Percentiles rank a stretch among this genome's conserved stretches.
phyloP scores from a whole-genome alignment of 2,888 invertebrate genomes.

The Drosophila formosana region DNA sequence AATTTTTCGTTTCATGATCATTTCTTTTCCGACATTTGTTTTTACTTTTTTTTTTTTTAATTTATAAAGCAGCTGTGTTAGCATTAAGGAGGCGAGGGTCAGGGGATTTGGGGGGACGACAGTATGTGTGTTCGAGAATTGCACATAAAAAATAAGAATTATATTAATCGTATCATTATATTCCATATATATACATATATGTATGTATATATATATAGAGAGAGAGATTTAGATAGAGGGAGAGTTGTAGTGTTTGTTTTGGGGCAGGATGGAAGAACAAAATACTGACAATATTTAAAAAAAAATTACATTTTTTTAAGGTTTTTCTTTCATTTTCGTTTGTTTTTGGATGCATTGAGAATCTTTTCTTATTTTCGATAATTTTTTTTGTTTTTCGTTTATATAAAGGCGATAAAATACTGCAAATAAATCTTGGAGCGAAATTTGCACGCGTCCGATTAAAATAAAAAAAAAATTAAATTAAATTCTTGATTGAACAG shows the following conservation, averaged over 20 bases:
- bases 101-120: background rate
- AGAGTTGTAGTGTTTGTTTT: background rate
- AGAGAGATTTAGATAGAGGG: background rate
- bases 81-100: background rate
- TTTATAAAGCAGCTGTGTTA: slow-evolving; percentile 10
- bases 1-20: slow-evolving; percentile 9
- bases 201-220: slow-evolving; percentile 5
- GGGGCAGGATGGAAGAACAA: slow-evolving; percentile 13
- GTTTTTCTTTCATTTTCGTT: slow-evolving; percentile 2
- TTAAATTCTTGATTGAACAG: background rate
- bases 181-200: slow-evolving; percentile 4
- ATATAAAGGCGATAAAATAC: slow-evolving; percentile 9
- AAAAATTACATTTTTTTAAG: slow-evolving; percentile 28
- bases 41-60: slow-evolving; percentile 5
- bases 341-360: slow-evolving; percentile 18
- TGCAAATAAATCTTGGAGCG: slow-evolving; percentile 9
- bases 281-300: slow-evolving; percentile 44
- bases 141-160: slow-evolving; percentile 38
- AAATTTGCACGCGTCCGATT: slow-evolving; percentile 1
- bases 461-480: background rate
- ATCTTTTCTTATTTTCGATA: background rate
- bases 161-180: slow-evolving; percentile 5
- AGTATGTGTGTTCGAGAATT: slow-evolving; percentile 37
- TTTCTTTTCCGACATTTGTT: slow-evolving; percentile 8
- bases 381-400: slow-evolving; percentile 1